A percentile compares a stretch with the other conserved stretches of the same genome.
phyloP scores from a whole-genome alignment of 2,113 vertebrate genomes.

The Engystomops pustulosus region DNA sequence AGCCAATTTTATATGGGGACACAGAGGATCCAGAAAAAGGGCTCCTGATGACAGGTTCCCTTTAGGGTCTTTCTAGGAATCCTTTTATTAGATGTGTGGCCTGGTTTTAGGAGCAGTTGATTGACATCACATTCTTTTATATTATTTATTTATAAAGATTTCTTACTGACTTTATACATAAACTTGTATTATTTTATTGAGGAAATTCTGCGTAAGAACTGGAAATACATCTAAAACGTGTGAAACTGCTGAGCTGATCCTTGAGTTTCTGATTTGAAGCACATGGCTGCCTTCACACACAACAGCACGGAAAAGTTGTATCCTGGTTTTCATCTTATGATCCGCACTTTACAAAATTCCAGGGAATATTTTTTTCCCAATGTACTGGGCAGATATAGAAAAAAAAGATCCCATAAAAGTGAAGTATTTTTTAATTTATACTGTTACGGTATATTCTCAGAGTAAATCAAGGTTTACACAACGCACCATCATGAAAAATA shows the following conservation, averaged over 20 bases:
- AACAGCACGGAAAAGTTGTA: not conserved
- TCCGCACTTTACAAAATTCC: not conserved
- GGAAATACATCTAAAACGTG: not conserved
- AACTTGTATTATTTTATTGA: not conserved
- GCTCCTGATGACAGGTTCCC: too few relatives aligned
- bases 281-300: not conserved
- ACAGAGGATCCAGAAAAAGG: too few relatives aligned
- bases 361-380: not conserved
- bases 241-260: not conserved
- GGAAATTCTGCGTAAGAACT: not conserved
- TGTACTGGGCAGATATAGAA: not conserved
- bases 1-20: too few relatives aligned
- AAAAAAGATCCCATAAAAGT: not conserved
- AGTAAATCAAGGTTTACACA: not conserved
- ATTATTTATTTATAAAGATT: too few relatives aligned
- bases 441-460: not conserved
- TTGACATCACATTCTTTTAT: too few relatives aligned
- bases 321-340: not conserved
- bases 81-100: too few relatives aligned
- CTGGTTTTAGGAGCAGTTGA: too few relatives aligned
- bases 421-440: not conserved
- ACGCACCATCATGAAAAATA: not conserved
- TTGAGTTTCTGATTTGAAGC: not conserved
- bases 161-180: too few relatives aligned
- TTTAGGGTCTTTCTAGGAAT: too few relatives aligned